Evolutionary conservation across 2,113 vertebrate genomes (phyloP), one percentile per base, ranked within the genome.

Genomic region (Daboia siamensis): DNA sequence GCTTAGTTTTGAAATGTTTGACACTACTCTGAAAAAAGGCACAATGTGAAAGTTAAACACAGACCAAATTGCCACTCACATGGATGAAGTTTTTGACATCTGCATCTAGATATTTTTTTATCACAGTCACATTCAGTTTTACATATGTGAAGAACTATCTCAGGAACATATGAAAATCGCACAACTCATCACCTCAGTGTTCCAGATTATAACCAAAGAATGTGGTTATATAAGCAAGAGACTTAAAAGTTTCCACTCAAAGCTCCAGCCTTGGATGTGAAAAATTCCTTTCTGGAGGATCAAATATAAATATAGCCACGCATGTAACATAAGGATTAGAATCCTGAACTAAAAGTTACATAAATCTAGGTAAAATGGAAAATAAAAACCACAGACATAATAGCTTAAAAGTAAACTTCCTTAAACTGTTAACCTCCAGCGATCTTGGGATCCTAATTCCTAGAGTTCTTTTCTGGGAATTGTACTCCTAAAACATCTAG

Each of bases 151-250:
- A 97, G 96, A 95, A 93, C 95, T 95, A 95, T 96, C 95, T 96
- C 96, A 96, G 96, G 96, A 97, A 96, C 91, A 96, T 92, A 96
- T 95, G 96, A 96, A 97, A 95, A 95, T 96, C 95, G 96, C 95
- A 92, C 96, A 97, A 96, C 93, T 96, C 95, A 96, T 97, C 96
- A 96, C 96, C 94, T 97, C 95, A 97, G 97, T 96, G 96, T 95
- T 97, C 96, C 95, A 94, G 95, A 94, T 95, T 95, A 8, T 51
- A 96, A 97, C 95, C 95, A 95, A 97, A 96, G 95, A 97, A 97
- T 96, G 96, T 92, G 93, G 96, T 96, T 96, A 96, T 95, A 96
- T 95, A 96, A 96, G 94, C 96, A 96, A 96, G 91, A 94, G 95
- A 94, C 94, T 96, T 96, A 96, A 84, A 39, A 96, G 94, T 96